Evolutionary conservation across 2,888 invertebrate species (phyloP).

Genomic region (Euproctis similis): DNA sequence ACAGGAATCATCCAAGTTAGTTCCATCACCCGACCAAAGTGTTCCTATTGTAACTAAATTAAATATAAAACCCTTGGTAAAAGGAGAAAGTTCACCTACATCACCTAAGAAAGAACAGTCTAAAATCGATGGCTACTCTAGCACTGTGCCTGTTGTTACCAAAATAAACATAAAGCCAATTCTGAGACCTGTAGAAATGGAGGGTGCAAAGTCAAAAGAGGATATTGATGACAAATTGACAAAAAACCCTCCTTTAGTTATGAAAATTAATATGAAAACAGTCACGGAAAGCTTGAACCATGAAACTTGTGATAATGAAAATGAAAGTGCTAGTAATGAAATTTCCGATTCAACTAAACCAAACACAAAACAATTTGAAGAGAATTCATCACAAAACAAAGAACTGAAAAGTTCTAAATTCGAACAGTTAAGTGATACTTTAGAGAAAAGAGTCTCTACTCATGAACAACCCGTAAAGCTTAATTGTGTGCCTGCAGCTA

Average conservation of each 20-base stretch:
- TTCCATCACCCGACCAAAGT: constrained; percentile 36
- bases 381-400: constrained; percentile 12
- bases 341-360: constrained; percentile 54
- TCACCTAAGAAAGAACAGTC: constrained; percentile 57
- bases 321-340: constrained; percentile 38
- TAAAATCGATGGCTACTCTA: constrained; percentile 33
- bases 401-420: constrained; percentile 7
- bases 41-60: constrained; percentile 62
- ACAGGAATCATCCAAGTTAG: constrained; percentile 35
- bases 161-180: constrained; percentile 71
- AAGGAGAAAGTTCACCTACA: constrained; percentile 41
- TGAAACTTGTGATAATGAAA: constrained; percentile 33
- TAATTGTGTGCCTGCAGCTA: constrained; percentile 26
- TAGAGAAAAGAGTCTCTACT: constrained; percentile 6
- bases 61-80: constrained; percentile 59
- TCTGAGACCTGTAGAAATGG: constrained; percentile 55
- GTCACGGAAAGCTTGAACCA: constrained; percentile 39
- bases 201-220: constrained; percentile 30
- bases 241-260: constrained; percentile 60
- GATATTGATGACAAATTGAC: constrained; percentile 34
- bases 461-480: constrained; percentile 15
- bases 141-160: constrained; percentile 49
- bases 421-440: constrained; percentile 7
- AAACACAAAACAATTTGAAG: constrained; percentile 24
- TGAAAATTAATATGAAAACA: constrained; percentile 67